Evolutionary conservation across 2,888 invertebrate genomes (phyloP), one percentile per base, ranked within the genome.

Genomic region (Galerucella nymphaeae): DNA sequence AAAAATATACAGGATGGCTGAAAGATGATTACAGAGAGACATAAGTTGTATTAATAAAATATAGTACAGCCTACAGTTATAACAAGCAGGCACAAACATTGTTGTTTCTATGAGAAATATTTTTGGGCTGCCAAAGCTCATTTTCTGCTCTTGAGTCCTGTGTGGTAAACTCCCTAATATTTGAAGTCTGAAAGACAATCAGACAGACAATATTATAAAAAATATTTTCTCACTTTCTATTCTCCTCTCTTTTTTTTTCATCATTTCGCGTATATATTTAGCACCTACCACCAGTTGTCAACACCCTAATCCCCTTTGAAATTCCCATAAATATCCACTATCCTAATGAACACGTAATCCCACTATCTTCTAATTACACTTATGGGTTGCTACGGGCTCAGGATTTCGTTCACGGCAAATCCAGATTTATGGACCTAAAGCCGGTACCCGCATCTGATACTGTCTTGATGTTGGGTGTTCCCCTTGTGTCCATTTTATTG

Each of bases 321-420:
- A 82, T 79, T 77, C 77, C 77, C 78, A 82, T 83, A 83, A 83
- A 82, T 82, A 81, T 82, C 81, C 80, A 81, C 81, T 81, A 80
- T 80, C 82, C 81, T 83, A 83, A 83, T 83, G 82, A 82, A 82
- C 81, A 81, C 82, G 80, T 84, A 84, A 84, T 84, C 82, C 82
- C 76, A 80, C 82, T 82, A 82, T 84, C 84, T 83, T 80, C 83
- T 83, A 84, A 84, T 83, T 83, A 82, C 82, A 78, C 79, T 78
- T 79, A 80, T 78, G 78, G 78, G 78, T 79, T 76, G 78, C 72
- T 79, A 76, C 78, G 64, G 71, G 70, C 75, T 61, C 76, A 76
- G 81, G 80, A 80, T 81, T 80, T 79, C 74, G 79, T 78, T 78
- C 73, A 77, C 71, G 72, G 79, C 75, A 76, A 77, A 78, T 76